phyloP scores from a whole-genome alignment of 2,113 vertebrate genomes.

The Pleuronectes platessa region DNA sequence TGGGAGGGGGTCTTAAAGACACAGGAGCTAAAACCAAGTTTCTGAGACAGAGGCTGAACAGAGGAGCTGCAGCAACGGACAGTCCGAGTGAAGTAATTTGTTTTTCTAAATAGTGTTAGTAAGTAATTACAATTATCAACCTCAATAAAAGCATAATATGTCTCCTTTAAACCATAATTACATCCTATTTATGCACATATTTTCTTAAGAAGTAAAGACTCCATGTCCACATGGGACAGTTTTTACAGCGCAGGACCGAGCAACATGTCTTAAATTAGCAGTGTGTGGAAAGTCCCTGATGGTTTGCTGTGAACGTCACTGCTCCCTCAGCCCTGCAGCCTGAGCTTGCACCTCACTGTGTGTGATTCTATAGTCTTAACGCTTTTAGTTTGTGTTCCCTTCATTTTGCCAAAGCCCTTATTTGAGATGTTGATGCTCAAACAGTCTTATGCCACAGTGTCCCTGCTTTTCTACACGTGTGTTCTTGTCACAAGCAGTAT shows the following conservation, averaged over 20 bases:
- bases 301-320: conserved; percentile 28
- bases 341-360: conserved; percentile 20
- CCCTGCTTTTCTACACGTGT: neutral
- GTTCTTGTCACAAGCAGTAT: conserved; percentile 8
- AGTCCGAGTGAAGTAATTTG: no score
- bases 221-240: neutral
- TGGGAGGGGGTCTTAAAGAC: no score
- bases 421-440: conserved; percentile 54
- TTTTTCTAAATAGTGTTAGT: no score
- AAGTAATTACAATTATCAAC: no score
- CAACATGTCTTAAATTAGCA: conserved; percentile 54
- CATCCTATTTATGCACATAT: neutral
- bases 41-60: no score
- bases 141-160: neutral
- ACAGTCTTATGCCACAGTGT: conserved; percentile 66
- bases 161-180: neutral
- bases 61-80: no score
- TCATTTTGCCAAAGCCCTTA: conserved; percentile 86
- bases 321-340: conserved; percentile 17
- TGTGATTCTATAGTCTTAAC: conserved; percentile 73
- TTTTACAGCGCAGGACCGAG: conserved; percentile 42
- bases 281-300: conserved; percentile 22
- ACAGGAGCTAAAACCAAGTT: no score
- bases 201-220: neutral
- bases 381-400: conserved; percentile 66